A percentile compares a stretch with the other conserved stretches of the same genome.
Conservation (phyloP, 1,140 invertebrate genomes). For the Drosophila murphyi region DNA sequence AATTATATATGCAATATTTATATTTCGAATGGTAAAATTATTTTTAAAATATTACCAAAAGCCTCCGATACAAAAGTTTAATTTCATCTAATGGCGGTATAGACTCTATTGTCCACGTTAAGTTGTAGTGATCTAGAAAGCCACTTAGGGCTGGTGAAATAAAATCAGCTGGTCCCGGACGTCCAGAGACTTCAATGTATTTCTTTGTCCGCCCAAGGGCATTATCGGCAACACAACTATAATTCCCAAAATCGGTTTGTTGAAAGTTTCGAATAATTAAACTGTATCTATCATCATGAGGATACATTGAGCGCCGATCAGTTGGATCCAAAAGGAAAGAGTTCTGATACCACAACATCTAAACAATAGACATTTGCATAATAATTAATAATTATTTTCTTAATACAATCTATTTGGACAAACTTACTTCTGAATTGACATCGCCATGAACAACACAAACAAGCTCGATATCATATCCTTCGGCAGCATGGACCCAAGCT, state of each 20-base stretch:
- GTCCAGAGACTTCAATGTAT: constrained; percentile 85
- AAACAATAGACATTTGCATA: constrained; percentile 5
- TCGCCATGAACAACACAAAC: constrained; percentile 85
- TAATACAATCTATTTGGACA: background rate
- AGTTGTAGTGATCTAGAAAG: constrained; percentile 85
- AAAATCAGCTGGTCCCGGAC: constrained; percentile 85
- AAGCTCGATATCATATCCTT: constrained; percentile 85
- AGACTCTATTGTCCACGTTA: constrained; percentile 87
- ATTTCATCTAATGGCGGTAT: constrained; percentile 86
- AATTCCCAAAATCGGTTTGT: constrained; percentile 87
- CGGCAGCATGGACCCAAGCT: constrained; percentile 85
- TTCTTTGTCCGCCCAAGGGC: constrained; percentile 85
- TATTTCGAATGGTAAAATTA: background rate
- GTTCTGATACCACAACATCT: constrained; percentile 87
- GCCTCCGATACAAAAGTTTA: constrained; percentile 85
- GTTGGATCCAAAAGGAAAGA: constrained; percentile 86
- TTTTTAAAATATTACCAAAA: constrained; percentile 81
- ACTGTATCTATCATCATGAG: constrained; percentile 86
- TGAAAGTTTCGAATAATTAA: constrained; percentile 86
- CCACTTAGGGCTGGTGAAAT: constrained; percentile 84
- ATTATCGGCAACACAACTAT: constrained; percentile 86
- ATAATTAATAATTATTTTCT: background rate
- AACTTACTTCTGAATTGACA: constrained; percentile 85
- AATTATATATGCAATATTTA: constrained; percentile 28
- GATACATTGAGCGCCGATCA: constrained; percentile 86